phyloP scores from a whole-genome alignment of 2,113 vertebrate genomes.

The Haemorhous mexicanus region DNA sequence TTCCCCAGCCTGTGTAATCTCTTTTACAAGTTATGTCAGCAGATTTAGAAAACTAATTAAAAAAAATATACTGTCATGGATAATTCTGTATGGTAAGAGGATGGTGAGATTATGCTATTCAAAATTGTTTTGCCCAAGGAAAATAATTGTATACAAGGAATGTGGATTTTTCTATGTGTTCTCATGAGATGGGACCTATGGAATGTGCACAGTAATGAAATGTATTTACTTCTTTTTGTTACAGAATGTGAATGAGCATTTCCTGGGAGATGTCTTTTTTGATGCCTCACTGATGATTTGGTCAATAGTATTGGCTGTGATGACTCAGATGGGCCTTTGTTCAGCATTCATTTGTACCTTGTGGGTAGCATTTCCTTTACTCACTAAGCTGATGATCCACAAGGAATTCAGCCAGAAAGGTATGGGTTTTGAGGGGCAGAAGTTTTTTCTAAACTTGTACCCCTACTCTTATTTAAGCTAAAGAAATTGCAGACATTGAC shows the following conservation, averaged over 20 bases:
- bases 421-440: slow-evolving; percentile 12
- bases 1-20: background rate
- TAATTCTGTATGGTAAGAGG: background rate
- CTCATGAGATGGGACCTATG: background rate
- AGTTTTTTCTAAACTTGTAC: background rate
- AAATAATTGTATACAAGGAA: background rate
- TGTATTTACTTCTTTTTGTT: background rate
- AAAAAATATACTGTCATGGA: rapidly evolving
- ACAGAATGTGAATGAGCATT: slow-evolving; percentile 80
- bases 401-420: slow-evolving; percentile 85
- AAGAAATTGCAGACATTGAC: background rate
- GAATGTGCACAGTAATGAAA: background rate
- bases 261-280: slow-evolving; percentile 88
- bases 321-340: slow-evolving; percentile 85
- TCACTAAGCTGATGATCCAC: slow-evolving; percentile 79
- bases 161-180: background rate
- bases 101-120: background rate
- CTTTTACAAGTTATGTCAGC: background rate
- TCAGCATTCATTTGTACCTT: slow-evolving; percentile 89
- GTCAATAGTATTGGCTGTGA: slow-evolving; percentile 76
- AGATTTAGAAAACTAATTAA: background rate
- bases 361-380: slow-evolving; percentile 90
- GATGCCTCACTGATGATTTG: slow-evolving; percentile 87
- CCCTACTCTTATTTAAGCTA: background rate
- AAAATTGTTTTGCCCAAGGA: background rate